Evolutionary conservation across 1,140 invertebrate species (phyloP).

Genomic region (Elymnias hypermnestra): DNA sequence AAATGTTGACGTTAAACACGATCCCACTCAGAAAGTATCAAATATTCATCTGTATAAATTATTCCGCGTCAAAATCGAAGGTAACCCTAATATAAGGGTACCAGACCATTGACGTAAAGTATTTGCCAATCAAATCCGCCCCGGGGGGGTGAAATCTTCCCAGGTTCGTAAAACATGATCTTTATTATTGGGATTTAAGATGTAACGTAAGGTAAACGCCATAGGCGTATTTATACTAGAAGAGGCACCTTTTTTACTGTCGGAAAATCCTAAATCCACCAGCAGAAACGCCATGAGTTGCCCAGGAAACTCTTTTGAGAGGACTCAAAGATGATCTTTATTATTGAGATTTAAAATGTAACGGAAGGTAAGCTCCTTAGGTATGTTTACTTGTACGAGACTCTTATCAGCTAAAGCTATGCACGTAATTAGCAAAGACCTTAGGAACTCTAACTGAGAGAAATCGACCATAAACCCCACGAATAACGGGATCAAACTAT

Average conservation of each 20-base stretch:
- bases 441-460: too few relatives aligned
- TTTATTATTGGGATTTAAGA: slow-evolving; percentile 23
- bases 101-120: slow-evolving; percentile 15
- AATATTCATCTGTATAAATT: slow-evolving; percentile 14
- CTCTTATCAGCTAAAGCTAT: too few relatives aligned
- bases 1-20: too few relatives aligned
- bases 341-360: slow-evolving; percentile 20
- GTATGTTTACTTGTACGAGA: neutral
- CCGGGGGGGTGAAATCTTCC: slow-evolving; percentile 10
- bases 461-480: too few relatives aligned
- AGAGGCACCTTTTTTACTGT: neutral
- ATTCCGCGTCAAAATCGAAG: slow-evolving; percentile 6
- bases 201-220: slow-evolving; percentile 5
- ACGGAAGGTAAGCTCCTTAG: neutral
- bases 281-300: too few relatives aligned
- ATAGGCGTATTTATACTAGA: slow-evolving; percentile 1
- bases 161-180: slow-evolving; percentile 23
- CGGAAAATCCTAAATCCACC: too few relatives aligned
- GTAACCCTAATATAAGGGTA: slow-evolving; percentile 11
- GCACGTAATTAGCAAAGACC: too few relatives aligned
- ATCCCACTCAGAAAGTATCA: neutral
- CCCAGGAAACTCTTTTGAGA: slow-evolving; percentile 4
- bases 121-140: slow-evolving; percentile 25
- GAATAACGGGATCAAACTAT: too few relatives aligned
- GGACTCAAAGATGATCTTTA: slow-evolving; percentile 25